Evolutionary conservation across 2,888 invertebrate genomes (phyloP), one percentile per base, ranked within the genome.

Genomic region (Gibbula magus): DNA sequence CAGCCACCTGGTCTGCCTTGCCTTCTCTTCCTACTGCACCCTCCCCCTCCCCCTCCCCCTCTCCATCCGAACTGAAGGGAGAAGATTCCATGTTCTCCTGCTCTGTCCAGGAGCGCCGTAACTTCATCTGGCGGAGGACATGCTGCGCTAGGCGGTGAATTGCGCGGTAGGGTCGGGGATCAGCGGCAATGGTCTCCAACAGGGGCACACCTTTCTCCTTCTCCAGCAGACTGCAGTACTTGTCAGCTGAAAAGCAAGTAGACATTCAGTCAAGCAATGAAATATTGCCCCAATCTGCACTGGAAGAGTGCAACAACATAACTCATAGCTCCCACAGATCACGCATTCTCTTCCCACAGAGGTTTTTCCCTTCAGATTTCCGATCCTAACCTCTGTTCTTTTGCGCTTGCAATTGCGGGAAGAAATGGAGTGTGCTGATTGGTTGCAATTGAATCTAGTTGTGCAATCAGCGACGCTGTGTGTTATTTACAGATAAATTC

Each of bases 161-260:
- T 18, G 82, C 82, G 0, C 61, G 45, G 51, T 87, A 80, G 7
- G 90, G 87, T 4, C 86, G 78, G 0, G 87, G 81, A 75, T 75
- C 78, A 0, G 29, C n/a, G 16, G 79, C 25, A 1, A 88, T 81
- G n/a, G 86, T 95, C 81, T 95, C 94, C 61, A 99, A 94, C 82
- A 97, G 94, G 56, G 94, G 94, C 76, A 97, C 92, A 0, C 99
- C 99, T 52, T 96, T 96, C 93, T 99, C 99, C 67, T 95, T 94
- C 89, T 96, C 96, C 67, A 99, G 95, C 90, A 98, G 94, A 83
- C 94, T 94, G 93, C 98, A 99, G 94, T 99, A 99, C 93, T 98
- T 98, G 81, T 96, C 95, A 56, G 98, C 98, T 98, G 86, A 45
- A 45, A 13, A 45, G 45, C 8, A 45, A 45, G 45, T 45, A 45